Evolutionary conservation across 2,888 invertebrate species (phyloP), one percentile per base, ranked within the genome.

Genomic region (Quadroppia sp.): DNA sequence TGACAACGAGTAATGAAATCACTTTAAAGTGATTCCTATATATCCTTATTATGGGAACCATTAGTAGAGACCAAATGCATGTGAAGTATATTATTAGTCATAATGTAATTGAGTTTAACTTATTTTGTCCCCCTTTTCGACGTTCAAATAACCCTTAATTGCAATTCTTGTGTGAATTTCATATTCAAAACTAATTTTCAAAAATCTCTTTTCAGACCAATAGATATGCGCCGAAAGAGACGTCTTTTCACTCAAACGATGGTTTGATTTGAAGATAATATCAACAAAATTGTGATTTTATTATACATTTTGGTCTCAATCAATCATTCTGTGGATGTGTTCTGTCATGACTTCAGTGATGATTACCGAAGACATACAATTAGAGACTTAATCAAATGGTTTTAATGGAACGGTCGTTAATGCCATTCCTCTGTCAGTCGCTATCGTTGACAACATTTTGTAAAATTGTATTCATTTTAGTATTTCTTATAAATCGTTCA

Each of bases 41-140:
- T 45, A 45, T 69, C 69, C 69, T 69, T 42, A 69, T 69, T 69
- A 69, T 69, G 69, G n/a, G 23, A 69, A 69, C 23, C 11, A 9
- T 1, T 67, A 64, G 6, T 32, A 9, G 11, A 6, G 45, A 17
- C 45, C 6, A 15, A 17, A 45, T 13, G 45, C 11, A 9, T 45
- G 45, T 2, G 2, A 45, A 7, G 4, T 36, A 36, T 4, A 7
- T 36, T 9, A 36, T 4, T 36, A 4, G 36, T 45, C 15, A 15
- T 45, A 36, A 69, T 45, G 45, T 69, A 69, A 69, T 69, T 69
- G 9, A 45, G 45, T 69, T 42, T n/a, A 25, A 69, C 25, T 25
- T 69, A n/a, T n/a, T n/a, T n/a, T n/a, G n/a, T n/a, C n/a, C n/a
- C n/a, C n/a, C n/a, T n/a, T n/a, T n/a, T n/a, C n/a, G n/a, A n/a